Conservation (phyloP, 2,888 invertebrate species). For the Brassicogethes aeneus region DNA sequence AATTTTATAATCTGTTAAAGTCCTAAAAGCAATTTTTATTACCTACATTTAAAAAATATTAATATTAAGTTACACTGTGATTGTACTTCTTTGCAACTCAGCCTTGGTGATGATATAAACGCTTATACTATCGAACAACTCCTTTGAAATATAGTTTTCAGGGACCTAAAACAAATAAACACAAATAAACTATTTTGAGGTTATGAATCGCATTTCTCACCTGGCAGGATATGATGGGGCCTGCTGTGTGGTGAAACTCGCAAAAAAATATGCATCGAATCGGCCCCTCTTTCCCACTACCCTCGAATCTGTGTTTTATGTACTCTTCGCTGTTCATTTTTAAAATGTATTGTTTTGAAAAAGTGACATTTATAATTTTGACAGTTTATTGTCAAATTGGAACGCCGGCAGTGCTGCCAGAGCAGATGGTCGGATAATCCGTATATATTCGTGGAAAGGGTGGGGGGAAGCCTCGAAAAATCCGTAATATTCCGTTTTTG, state of each 20-base stretch:
- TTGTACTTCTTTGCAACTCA: conserved; percentile 78
- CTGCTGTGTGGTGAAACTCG: conserved; percentile 67
- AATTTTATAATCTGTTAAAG: conserved; percentile 72
- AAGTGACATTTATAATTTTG: too few species aligned
- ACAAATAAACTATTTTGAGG: conserved; percentile 3
- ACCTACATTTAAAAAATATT: neutral
- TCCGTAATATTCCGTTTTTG: too few species aligned
- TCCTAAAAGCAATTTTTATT: conserved; percentile 39
- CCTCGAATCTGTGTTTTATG: neutral
- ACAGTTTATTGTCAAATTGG: too few species aligned
- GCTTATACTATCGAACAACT: conserved; percentile 87
- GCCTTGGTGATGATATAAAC: conserved; percentile 94
- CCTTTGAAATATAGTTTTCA: conserved; percentile 83
- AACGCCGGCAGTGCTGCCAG: too few species aligned
- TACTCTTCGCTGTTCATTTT: neutral
- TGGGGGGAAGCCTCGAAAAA: too few species aligned
- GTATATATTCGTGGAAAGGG: too few species aligned
- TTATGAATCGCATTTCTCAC: conserved; percentile 40
- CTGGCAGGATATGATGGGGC: conserved; percentile 79
- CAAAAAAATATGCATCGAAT: conserved; percentile 77
- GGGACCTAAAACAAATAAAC: conserved; percentile 58
- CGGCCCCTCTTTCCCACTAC: conserved; percentile 59
- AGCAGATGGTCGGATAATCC: too few species aligned
- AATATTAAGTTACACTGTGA: conserved; percentile 62
- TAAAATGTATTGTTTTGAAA: too few species aligned